Evolutionary conservation across 2,888 invertebrate species (phyloP).

Genomic region (Ichneumoninae sp.): DNA sequence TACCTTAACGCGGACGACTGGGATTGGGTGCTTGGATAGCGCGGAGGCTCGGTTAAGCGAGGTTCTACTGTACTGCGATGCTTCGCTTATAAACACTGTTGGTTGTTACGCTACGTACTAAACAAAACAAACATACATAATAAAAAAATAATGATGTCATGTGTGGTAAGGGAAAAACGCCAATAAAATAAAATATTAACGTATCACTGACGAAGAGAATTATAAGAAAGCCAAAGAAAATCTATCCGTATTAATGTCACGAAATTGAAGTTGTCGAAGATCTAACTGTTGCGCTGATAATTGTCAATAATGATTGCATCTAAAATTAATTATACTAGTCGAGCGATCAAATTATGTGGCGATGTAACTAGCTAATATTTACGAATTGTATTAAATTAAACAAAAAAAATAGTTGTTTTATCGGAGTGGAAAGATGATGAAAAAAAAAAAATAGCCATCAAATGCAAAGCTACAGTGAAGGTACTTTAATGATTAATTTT

Average conservation of each 20-base stretch:
- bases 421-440: too few species aligned
- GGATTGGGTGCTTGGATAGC: too few species aligned
- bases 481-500: too few species aligned
- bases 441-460: too few species aligned
- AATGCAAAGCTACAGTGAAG: too few species aligned
- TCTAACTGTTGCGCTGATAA: slow-evolving; percentile 39
- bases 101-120: slow-evolving; percentile 47
- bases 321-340: slow-evolving; percentile 22
- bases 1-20: too few species aligned
- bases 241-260: slow-evolving; percentile 33
- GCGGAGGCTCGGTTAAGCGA: too few species aligned
- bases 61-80: neutral
- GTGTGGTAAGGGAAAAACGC: slow-evolving; percentile 25
- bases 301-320: slow-evolving; percentile 43
- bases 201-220: neutral
- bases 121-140: neutral
- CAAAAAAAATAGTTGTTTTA: neutral
- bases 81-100: slow-evolving; percentile 32
- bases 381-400: neutral
- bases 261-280: slow-evolving; percentile 42
- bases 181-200: slow-evolving; percentile 4
- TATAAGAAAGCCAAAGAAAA: slow-evolving; percentile 5
- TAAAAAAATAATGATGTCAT: slow-evolving; percentile 32
- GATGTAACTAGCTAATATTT: slow-evolving; percentile 34
- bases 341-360: slow-evolving; percentile 39